Conservation (phyloP, 1,140 invertebrate genomes). For the Asbolus verrucosus region DNA sequence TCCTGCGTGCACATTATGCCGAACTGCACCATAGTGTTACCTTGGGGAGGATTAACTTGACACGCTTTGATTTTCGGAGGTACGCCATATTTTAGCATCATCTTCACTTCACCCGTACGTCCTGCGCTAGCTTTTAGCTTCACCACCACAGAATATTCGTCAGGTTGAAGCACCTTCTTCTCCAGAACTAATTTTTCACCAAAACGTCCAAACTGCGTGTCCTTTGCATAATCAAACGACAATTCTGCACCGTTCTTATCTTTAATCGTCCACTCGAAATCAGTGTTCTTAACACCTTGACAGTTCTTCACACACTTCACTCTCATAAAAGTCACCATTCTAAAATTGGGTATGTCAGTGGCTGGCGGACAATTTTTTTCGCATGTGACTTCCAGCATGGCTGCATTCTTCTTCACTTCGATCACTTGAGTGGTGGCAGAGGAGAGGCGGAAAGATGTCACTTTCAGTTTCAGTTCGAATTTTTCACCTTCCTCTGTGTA, state of each 20-base stretch:
- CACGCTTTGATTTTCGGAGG: not conserved
- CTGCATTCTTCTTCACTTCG: not conserved
- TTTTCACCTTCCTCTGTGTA: too few species aligned
- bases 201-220: slow-evolving; percentile 9
- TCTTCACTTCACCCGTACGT: not conserved
- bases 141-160: not conserved
- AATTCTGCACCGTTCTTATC: not conserved
- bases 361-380: slow-evolving; percentile 1
- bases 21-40: not conserved
- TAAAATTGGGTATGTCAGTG: not conserved
- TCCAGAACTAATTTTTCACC: not conserved
- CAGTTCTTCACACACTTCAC: not conserved
- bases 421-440: not conserved
- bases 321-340: not conserved
- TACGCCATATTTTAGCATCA: not conserved
- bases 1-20: not conserved
- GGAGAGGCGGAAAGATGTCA: too few species aligned
- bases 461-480: too few species aligned
- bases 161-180: not conserved
- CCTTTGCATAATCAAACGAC: slow-evolving; percentile 1
- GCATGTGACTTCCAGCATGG: not conserved
- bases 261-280: slow-evolving; percentile 1
- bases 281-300: not conserved
- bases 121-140: not conserved
- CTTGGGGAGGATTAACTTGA: not conserved